phyloP scores from a whole-genome alignment of 1,140 invertebrate species.

The Platyscapa corneri region DNA sequence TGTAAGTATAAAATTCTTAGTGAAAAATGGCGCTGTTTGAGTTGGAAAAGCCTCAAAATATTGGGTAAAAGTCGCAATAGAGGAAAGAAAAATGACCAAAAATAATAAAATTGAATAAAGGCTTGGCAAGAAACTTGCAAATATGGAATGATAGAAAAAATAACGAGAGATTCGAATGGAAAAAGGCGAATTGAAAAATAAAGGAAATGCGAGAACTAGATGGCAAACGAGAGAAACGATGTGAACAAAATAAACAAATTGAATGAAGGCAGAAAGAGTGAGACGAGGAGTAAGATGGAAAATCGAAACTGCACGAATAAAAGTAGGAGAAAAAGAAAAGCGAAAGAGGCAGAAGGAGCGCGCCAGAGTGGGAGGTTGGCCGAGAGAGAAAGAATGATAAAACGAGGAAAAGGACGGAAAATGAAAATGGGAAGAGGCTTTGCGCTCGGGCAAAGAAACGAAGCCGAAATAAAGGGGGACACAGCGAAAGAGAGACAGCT shows the following conservation, averaged over 20 bases:
- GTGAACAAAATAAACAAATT: conserved; percentile 50
- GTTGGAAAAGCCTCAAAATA: neutral
- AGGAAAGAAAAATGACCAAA: neutral
- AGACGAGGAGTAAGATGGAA: conserved; percentile 33
- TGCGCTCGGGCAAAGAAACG: neutral
- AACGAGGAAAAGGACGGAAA: conserved; percentile 45
- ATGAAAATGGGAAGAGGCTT: conserved; percentile 23
- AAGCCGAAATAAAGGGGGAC: conserved; percentile 37
- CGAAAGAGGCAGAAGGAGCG: neutral
- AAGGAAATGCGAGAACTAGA: conserved; percentile 31
- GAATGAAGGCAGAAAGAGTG: conserved; percentile 21
- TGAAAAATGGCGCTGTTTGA: neutral
- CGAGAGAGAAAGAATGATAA: neutral
- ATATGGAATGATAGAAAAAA: conserved; percentile 12
- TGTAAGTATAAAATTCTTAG: neutral
- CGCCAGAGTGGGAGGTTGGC: conserved; percentile 17
- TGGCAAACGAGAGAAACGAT: conserved; percentile 37
- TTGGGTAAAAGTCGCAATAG: neutral
- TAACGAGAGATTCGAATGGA: neutral
- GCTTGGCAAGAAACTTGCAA: conserved; percentile 20
- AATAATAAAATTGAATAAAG: conserved; percentile 20
- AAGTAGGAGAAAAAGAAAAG: neutral
- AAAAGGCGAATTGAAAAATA: conserved; percentile 43
- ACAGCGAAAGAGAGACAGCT: conserved; percentile 35
- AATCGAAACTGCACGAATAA: conserved; percentile 44